Base-by-base conservation (phyloP, 2,888 invertebrate genomes). In the Fragum fragum region DNA sequence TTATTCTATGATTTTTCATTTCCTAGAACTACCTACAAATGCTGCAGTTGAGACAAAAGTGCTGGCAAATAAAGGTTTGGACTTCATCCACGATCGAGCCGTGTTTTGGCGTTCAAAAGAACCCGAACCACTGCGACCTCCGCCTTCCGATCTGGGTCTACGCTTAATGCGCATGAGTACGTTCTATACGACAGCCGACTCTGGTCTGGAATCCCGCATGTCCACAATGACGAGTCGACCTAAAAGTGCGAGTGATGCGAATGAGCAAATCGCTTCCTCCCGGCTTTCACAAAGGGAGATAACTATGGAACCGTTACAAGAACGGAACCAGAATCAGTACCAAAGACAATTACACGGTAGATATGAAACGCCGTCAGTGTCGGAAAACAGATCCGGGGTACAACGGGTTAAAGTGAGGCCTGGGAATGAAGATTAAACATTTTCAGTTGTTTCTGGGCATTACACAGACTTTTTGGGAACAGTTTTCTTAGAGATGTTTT, bases 1-100 rank as follows among this genome's bases (percentile, higher is more conserved):
- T n/a, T n/a, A n/a, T n/a, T n/a, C n/a, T n/a, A n/a, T n/a, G n/a
- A n/a, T n/a, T n/a, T n/a, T 36, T 36, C 32, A 36, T 36, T 39
- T 9, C n/a, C 47, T 66, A 86, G 86, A 78, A 32, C 69, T 86
- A 23, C 86, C 78, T 2, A 86, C 86, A 6, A 81, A 81, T 28
- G 86, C 86, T 0, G 76, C 76, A 18, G 61, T 76, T 1, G 79
- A 83, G 68, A 86, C 86, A 0, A 73, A 85, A 9, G 81, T 73
- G 32, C 72, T 89, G 16, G 89, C 87, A n/a, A 81, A 82, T 69
- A 83, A 87, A 59, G 89, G 88, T 18, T 70, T 82, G 9, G 86
- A 84, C 11, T 88, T 80, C 69, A 73, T 89, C 18, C 53, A 82
- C 11, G 83, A 87, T 16, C 76, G 84, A n/a, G 89, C 89, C 7